Evolutionary conservation across 2,888 invertebrate genomes (phyloP).

Genomic region (Anticlea derivata): DNA sequence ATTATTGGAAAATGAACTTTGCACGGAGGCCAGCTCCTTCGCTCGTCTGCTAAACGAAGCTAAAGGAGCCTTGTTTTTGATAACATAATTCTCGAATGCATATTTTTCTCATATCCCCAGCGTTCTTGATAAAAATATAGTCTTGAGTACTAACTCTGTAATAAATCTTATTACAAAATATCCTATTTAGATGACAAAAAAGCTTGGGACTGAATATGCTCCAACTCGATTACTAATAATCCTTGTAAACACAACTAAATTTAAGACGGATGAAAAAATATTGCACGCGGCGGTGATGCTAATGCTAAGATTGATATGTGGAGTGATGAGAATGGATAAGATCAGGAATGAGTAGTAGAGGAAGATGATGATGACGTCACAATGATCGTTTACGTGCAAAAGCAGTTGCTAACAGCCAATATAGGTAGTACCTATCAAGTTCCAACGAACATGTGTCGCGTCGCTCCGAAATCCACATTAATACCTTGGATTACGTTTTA

Average conservation of each 20-base stretch:
- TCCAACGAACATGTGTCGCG: constrained; percentile 53
- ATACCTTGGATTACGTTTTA: constrained; percentile 76
- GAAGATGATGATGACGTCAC: too few relatives aligned
- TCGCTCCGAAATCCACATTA: constrained; percentile 64
- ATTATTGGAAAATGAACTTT: constrained; percentile 43
- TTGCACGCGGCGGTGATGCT: too few relatives aligned
- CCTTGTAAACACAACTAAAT: too few relatives aligned
- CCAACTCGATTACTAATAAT: too few relatives aligned
- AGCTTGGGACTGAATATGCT: too few relatives aligned
- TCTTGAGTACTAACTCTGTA: too few relatives aligned
- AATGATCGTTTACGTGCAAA: not conserved
- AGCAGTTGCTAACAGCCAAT: constrained; percentile 26
- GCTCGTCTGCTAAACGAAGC: constrained; percentile 23
- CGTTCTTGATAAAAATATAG: constrained; percentile 1
- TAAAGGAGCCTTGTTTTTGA: constrained; percentile 18
- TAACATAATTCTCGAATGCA: constrained; percentile 9
- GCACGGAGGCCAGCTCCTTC: constrained; percentile 24
- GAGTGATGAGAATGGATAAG: too few relatives aligned
- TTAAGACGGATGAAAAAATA: too few relatives aligned
- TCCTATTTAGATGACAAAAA: too few relatives aligned
- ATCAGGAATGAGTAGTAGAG: too few relatives aligned
- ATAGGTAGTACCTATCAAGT: constrained; percentile 42
- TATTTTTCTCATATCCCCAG: constrained; percentile 6
- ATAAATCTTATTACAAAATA: too few relatives aligned
- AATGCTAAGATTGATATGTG: too few relatives aligned